Percentiles rank a stretch among this genome's conserved stretches.
Evolutionary conservation across 1,140 invertebrate species (phyloP).

Genomic region (Doryteuthis pealeii): DNA sequence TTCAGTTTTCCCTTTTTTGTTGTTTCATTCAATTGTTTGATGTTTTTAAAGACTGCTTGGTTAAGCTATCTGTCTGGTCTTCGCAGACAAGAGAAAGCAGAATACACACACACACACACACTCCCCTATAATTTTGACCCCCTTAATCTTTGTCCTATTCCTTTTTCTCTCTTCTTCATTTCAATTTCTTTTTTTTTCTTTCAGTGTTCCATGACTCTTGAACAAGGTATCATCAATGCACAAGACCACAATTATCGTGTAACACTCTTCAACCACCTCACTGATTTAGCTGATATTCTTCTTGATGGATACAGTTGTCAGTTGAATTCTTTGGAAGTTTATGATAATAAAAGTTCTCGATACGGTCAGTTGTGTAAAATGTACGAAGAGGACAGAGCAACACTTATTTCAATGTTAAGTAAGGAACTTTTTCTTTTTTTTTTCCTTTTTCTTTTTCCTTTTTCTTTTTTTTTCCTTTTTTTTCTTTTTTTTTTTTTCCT

Average conservation of each 20-base stretch:
- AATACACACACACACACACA: no score
- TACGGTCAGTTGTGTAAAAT: constrained; percentile 54
- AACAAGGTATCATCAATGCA: constrained; percentile 48
- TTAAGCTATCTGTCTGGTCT: no score
- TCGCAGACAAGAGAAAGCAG: no score
- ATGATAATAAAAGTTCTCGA: constrained; percentile 58
- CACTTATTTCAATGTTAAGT: constrained; percentile 67
- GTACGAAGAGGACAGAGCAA: constrained; percentile 69
- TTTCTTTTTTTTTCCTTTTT: no score
- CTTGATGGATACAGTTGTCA: constrained; percentile 73
- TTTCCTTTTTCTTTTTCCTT: background rate
- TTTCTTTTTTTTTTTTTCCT: no score
- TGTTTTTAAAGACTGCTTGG: no score
- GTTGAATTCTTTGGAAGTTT: constrained; percentile 69
- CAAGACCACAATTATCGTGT: constrained; percentile 53
- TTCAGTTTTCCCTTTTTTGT: no score
- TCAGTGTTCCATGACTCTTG: constrained; percentile 45
- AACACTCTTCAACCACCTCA: constrained; percentile 71
- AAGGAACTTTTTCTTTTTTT: constrained; percentile 44
- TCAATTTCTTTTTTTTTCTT: constrained; percentile 12
- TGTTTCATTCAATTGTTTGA: no score
- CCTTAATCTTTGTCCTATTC: no score
- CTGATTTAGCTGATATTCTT: constrained; percentile 75
- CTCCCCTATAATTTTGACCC: no score
- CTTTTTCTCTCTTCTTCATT: no score